These are phyloP conservation scores for Rhynchomys soricoides DNA, from an alignment of 2,113 vertebrate species.

Conservation along the genomic window DNA sequence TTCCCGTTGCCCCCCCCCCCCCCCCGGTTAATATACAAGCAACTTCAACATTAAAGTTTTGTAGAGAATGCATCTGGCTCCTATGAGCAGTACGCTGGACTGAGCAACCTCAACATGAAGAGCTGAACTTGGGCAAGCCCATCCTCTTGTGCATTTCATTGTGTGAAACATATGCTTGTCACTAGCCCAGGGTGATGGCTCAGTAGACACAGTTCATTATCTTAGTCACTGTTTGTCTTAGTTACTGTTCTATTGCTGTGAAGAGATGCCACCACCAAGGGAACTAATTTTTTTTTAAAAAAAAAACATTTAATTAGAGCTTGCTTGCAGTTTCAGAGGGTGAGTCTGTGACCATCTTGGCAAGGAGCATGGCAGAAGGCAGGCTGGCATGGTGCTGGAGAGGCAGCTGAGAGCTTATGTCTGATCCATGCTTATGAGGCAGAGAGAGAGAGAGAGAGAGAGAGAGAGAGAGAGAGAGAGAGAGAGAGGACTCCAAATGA, in stretches of 20 bases:
- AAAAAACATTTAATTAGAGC: background rate
- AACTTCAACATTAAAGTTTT: conserved; percentile 54
- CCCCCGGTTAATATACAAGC: conserved; percentile 12
- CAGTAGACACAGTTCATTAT: too few relatives aligned
- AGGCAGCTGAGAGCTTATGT: background rate
- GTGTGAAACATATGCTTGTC: background rate
- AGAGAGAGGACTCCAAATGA: background rate
- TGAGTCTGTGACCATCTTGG: background rate
- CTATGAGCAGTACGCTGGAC: background rate
- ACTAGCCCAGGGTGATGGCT: background rate
- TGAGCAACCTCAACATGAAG: background rate
- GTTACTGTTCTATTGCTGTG: background rate
- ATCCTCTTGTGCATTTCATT: background rate
- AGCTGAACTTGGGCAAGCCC: background rate
- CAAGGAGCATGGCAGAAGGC: background rate
- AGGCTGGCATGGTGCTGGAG: background rate
- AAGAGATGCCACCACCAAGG: background rate
- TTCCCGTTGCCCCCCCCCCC: conserved; percentile 18
- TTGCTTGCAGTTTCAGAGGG: background rate
- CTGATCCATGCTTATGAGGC: background rate
- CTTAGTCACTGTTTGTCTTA: background rate
- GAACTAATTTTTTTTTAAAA: background rate
- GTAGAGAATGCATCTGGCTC: background rate
- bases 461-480: background rate
- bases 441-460: too few relatives aligned